phyloP scores from a whole-genome alignment of 2,797 vertebrate species.

The Falco berigora region DNA sequence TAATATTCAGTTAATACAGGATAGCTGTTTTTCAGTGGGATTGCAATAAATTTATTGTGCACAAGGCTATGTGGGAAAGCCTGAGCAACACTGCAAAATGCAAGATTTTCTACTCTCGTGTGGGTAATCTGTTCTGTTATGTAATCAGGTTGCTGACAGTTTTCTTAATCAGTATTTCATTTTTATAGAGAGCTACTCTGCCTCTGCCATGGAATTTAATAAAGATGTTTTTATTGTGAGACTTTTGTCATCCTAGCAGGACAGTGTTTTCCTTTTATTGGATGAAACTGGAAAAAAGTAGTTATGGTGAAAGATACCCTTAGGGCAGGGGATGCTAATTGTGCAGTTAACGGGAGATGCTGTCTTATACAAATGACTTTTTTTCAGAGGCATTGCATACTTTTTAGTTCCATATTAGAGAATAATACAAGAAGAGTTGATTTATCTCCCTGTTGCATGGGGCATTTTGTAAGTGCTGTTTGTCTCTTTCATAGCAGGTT shows the following conservation, averaged over 20 bases:
- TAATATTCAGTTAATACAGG: background rate
- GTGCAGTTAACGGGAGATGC: background rate
- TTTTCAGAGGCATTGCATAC: background rate
- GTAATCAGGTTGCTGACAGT: background rate
- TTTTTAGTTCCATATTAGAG: background rate
- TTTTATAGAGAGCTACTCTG: background rate
- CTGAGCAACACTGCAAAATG: background rate
- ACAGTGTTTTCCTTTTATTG: background rate
- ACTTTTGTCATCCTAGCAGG: background rate
- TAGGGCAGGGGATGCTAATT: background rate
- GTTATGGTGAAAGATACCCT: background rate
- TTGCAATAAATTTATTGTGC: background rate
- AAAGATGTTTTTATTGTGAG: background rate
- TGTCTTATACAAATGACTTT: background rate
- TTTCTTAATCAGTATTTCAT: background rate
- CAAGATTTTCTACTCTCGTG: background rate
- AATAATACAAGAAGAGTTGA: background rate
- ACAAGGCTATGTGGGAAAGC: background rate
- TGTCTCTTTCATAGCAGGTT: background rate
- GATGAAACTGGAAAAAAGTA: background rate
- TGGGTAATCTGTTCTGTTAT: background rate
- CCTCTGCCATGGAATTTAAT: background rate
- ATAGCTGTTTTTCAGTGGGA: background rate
- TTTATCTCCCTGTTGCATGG: background rate
- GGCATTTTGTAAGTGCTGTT: background rate